Evolutionary conservation across 1,140 invertebrate species (phyloP).

Genomic region (Diprion similis): DNA sequence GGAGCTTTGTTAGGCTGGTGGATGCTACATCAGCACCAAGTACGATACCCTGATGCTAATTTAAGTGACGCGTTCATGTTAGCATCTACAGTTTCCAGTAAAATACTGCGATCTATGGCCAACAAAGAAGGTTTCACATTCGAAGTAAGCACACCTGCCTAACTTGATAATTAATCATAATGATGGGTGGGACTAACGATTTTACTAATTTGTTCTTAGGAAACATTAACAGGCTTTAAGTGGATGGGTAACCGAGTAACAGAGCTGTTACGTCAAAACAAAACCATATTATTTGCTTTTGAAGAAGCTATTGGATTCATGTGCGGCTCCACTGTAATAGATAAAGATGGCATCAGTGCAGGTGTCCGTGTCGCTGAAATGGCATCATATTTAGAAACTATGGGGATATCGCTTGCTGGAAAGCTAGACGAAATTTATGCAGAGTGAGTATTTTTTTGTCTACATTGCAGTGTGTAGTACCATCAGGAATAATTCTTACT

Average conservation of each 20-base stretch:
- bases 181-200: background rate
- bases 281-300: slow-evolving; percentile 90
- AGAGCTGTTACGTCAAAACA: slow-evolving; percentile 73
- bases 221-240: slow-evolving; percentile 99
- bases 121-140: slow-evolving; percentile 84
- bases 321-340: slow-evolving; percentile 85
- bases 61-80: slow-evolving; percentile 78
- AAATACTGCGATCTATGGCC: slow-evolving; percentile 89
- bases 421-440: slow-evolving; percentile 84
- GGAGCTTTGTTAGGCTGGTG: slow-evolving; percentile 97
- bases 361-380: slow-evolving; percentile 82
- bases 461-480: slow-evolving; percentile 14
- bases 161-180: background rate
- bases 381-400: slow-evolving; percentile 74
- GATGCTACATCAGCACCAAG: slow-evolving; percentile 72
- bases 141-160: slow-evolving; percentile 61
- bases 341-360: slow-evolving; percentile 96
- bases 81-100: slow-evolving; percentile 96
- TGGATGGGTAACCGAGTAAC: slow-evolving; percentile 96
- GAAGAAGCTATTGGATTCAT: slow-evolving; percentile 97
- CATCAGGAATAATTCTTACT: slow-evolving; percentile 32
- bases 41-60: slow-evolving; percentile 57
- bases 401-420: slow-evolving; percentile 72
- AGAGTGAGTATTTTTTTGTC: slow-evolving; percentile 58
- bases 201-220: slow-evolving; percentile 57